phyloP scores from a whole-genome alignment of 2,113 vertebrate species.

The Pangasianodon hypophthalmus region DNA sequence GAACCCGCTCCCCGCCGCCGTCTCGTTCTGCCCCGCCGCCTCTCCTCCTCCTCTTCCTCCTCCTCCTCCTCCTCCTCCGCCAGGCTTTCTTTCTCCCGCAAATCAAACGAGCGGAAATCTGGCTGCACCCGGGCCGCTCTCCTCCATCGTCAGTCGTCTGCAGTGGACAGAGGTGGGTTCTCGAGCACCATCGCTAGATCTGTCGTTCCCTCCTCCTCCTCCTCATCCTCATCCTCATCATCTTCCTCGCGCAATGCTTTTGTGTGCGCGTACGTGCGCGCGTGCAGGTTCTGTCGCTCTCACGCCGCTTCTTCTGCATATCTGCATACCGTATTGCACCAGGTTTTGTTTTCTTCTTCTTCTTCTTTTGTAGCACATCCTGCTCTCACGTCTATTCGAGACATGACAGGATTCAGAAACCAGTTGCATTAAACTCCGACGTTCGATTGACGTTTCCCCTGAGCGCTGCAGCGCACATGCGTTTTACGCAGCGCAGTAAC shows the following conservation, averaged over 20 bases:
- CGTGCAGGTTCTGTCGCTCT: conserved; percentile 14
- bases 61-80: not conserved
- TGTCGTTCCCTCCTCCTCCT: conserved; percentile 33
- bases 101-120: conserved; percentile 56
- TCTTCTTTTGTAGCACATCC: conserved; percentile 63
- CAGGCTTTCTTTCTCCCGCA: conserved; percentile 49
- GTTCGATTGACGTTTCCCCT: conserved; percentile 42
- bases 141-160: conserved; percentile 66
- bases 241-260: not conserved
- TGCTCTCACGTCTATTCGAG: conserved; percentile 49
- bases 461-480: conserved; percentile 67
- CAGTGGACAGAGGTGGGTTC: conserved; percentile 76
- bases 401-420: conserved; percentile 10
- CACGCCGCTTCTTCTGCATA: conserved; percentile 53
- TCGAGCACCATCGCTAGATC: conserved; percentile 58
- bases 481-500: conserved; percentile 48
- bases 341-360: conserved; percentile 46
- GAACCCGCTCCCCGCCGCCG: conserved; percentile 54
- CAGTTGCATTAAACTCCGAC: conserved; percentile 21
- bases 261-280: conserved; percentile 21
- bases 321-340: conserved; percentile 66
- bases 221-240: conserved; percentile 33
- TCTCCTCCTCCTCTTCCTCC: conserved; percentile 21
- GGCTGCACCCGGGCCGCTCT: conserved; percentile 59
- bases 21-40: conserved; percentile 47